Conservation (phyloP, 1,140 invertebrate species). For the Lepidotrigona ventralis region DNA sequence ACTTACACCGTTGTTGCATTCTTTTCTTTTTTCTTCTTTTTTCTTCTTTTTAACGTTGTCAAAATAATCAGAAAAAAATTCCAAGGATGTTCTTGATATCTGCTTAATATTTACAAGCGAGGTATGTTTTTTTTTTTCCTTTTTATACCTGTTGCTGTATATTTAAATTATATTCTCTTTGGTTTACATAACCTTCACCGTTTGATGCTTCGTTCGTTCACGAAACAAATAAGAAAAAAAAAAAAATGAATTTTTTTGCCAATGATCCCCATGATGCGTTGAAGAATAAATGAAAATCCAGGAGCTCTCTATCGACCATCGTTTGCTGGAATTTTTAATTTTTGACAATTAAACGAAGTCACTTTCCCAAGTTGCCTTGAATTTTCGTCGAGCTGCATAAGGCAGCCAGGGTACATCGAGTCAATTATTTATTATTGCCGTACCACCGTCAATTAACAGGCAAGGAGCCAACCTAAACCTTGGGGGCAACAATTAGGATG, state of each 20-base stretch:
- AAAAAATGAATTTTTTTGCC: not conserved
- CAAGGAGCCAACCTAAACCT: not conserved
- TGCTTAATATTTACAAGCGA: no score
- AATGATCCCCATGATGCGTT: not conserved
- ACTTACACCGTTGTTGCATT: not conserved
- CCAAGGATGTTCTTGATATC: not conserved
- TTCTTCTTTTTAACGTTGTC: not conserved
- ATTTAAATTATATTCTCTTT: no score
- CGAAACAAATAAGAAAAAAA: no score
- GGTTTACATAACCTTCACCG: not conserved
- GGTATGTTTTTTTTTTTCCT: no score
- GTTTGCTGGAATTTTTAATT: not conserved
- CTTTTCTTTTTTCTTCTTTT: not conserved
- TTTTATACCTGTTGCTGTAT: no score
- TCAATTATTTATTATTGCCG: not conserved
- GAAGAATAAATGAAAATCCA: not conserved
- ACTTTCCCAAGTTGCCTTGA: not conserved
- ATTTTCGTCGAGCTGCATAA: not conserved
- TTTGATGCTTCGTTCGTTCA: not conserved
- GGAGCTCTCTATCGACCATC: not conserved
- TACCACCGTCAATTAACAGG: conserved; percentile 3
- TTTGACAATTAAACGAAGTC: not conserved
- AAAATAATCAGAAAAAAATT: no score
- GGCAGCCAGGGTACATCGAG: not conserved
- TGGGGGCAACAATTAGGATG: conserved; percentile 17